These are phyloP conservation scores for Petroica traversi DNA, from an alignment of 2,113 vertebrate genomes.

Conservation along the genomic window DNA sequence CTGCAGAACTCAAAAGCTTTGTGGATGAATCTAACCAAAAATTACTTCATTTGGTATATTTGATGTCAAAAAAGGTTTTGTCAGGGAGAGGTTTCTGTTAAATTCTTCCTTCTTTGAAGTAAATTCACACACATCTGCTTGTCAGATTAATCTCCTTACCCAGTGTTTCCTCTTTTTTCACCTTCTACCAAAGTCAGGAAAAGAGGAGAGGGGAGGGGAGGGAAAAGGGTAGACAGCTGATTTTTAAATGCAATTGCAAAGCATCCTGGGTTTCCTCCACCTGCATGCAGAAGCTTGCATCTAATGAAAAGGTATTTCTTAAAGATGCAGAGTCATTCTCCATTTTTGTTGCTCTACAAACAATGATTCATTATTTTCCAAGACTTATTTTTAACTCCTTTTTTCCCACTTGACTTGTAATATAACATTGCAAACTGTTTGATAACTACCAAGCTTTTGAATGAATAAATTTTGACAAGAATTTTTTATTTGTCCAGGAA, in stretches of 20 bases:
- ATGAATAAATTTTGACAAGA: not conserved
- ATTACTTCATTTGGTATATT: not conserved
- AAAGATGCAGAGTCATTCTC: not conserved
- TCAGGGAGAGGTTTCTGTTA: not conserved
- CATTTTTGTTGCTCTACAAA: not conserved
- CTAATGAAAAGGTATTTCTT: not conserved
- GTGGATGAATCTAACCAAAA: not conserved
- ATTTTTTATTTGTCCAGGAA: not conserved
- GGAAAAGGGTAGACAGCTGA: fast-evolving
- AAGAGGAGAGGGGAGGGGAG: too few species aligned
- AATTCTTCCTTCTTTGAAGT: not conserved
- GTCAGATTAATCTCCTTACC: not conserved
- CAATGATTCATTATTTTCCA: not conserved
- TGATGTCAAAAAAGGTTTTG: not conserved
- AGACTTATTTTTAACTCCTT: not conserved
- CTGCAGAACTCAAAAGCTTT: not conserved
- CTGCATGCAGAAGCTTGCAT: not conserved
- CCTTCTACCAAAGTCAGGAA: not conserved
- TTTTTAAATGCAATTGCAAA: not conserved
- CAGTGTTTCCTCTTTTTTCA: not conserved
- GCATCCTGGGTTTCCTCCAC: not conserved
- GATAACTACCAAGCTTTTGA: not conserved
- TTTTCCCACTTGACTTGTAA: not conserved
- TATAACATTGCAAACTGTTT: not conserved
- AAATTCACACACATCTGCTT: not conserved